These are phyloP conservation scores for Hyposoter didymator DNA, from an alignment of 2,888 invertebrate species.

Conservation along the genomic window DNA sequence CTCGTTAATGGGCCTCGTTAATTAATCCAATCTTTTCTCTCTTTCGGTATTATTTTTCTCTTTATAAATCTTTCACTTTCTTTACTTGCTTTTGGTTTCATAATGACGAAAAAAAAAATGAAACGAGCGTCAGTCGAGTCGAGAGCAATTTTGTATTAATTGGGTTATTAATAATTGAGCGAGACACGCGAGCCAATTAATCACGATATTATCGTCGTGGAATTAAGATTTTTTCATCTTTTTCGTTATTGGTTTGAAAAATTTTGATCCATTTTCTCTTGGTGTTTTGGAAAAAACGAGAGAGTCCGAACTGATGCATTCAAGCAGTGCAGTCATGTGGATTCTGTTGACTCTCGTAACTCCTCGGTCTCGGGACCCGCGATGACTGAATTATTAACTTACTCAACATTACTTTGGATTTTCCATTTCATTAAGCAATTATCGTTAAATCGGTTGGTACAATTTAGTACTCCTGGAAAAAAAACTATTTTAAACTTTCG, in stretches of 20 bases:
- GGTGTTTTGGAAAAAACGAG: constrained; percentile 60
- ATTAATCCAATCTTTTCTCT: constrained; percentile 29
- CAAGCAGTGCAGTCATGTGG: neutral
- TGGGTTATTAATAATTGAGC: neutral
- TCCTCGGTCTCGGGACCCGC: constrained; percentile 68
- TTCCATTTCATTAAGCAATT: neutral
- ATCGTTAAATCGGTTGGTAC: neutral
- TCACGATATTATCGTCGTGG: neutral
- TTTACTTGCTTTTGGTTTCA: constrained; percentile 2
- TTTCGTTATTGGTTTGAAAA: neutral
- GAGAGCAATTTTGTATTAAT: constrained; percentile 67
- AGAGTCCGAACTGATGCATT: constrained; percentile 43
- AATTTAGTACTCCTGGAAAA: neutral
- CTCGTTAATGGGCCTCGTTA: constrained; percentile 59
- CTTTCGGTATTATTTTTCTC: constrained; percentile 10
- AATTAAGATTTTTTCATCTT: neutral
- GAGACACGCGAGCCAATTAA: neutral
- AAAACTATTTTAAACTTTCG: constrained; percentile 13
- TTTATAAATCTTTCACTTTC: constrained; percentile 27
- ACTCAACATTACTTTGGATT: neutral
- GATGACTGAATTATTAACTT: constrained; percentile 54
- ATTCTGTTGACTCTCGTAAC: constrained; percentile 58
- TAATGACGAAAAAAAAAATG: constrained; percentile 20
- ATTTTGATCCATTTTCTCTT: neutral
- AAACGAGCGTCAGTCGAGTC: constrained; percentile 67